These are phyloP conservation scores for Nasonia vitripennis DNA, from an alignment of 1,140 invertebrate species.

Conservation along the genomic window DNA sequence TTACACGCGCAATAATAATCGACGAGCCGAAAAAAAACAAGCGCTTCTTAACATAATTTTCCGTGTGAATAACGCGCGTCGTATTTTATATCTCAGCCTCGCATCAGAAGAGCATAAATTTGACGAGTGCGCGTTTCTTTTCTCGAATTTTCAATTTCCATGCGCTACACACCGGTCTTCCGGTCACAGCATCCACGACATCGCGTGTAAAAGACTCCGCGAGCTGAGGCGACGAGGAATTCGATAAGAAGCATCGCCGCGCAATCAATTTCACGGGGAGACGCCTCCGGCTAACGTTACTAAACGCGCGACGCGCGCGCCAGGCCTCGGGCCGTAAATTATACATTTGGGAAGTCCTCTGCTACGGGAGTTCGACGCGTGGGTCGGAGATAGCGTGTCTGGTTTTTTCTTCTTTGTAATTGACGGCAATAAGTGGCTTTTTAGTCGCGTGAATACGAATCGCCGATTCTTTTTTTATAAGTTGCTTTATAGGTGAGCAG, in stretches of 20 bases:
- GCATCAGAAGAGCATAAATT: too few species aligned
- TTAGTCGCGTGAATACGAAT: not conserved
- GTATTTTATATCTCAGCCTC: too few species aligned
- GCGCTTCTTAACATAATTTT: not conserved
- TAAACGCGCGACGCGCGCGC: too few species aligned
- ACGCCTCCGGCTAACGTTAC: not conserved
- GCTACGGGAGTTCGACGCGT: not conserved
- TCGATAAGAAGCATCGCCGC: slow-evolving; percentile 5
- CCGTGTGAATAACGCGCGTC: not conserved
- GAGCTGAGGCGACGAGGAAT: not conserved
- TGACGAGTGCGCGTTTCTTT: too few species aligned
- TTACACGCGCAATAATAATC: too few species aligned
- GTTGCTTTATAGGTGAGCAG: too few species aligned
- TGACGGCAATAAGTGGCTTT: not conserved
- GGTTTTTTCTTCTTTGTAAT: not conserved
- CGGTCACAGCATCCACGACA: not conserved
- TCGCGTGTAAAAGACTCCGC: not conserved
- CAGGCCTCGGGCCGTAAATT: not conserved
- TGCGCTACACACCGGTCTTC: not conserved
- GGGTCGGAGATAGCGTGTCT: not conserved
- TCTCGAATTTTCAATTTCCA: not conserved
- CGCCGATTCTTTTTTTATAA: not conserved
- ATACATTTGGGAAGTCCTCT: not conserved
- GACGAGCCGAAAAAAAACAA: too few species aligned
- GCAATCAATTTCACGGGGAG: not conserved